Percentiles rank a stretch among this genome's conserved stretches.
phyloP scores from a whole-genome alignment of 2,113 vertebrate genomes.

The Melozone crissalis region DNA sequence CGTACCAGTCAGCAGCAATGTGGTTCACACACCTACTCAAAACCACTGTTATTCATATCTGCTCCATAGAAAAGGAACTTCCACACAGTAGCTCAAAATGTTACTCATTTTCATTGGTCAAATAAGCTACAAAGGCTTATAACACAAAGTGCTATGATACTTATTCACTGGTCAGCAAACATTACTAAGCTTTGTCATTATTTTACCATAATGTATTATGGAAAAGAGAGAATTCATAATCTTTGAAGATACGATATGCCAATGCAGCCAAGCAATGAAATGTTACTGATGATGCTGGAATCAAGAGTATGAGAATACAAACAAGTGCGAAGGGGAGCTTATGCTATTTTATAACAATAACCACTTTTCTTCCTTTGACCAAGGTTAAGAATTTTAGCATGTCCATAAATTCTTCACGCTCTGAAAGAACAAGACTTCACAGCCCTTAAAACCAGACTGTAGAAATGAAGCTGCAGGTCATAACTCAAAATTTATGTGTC shows the following conservation, averaged over 20 bases:
- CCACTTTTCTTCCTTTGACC: not conserved
- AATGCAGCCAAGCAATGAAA: not conserved
- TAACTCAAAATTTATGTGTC: not conserved
- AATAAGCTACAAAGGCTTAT: not conserved
- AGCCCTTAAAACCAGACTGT: not conserved
- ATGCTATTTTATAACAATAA: not conserved
- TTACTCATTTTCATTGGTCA: not conserved
- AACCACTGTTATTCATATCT: not conserved
- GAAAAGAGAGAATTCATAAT: not conserved
- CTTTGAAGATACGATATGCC: not conserved
- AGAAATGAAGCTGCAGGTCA: not conserved
- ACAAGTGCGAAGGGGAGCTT: not conserved
- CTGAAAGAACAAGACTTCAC: not conserved
- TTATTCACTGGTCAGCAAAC: not conserved
- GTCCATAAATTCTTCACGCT: not conserved
- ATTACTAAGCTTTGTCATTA: not conserved
- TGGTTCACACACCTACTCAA: not conserved
- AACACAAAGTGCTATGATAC: not conserved
- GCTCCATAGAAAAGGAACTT: not conserved
- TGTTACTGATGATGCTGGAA: not conserved
- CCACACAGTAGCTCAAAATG: not conserved
- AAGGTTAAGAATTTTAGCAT: not conserved
- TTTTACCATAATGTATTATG: not conserved
- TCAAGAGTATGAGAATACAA: not conserved
- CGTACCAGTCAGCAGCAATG: not conserved